Percentiles rank a stretch among this genome's conserved stretches.
phyloP scores from a whole-genome alignment of 2,888 invertebrate species.

The Aphidius colemani region DNA sequence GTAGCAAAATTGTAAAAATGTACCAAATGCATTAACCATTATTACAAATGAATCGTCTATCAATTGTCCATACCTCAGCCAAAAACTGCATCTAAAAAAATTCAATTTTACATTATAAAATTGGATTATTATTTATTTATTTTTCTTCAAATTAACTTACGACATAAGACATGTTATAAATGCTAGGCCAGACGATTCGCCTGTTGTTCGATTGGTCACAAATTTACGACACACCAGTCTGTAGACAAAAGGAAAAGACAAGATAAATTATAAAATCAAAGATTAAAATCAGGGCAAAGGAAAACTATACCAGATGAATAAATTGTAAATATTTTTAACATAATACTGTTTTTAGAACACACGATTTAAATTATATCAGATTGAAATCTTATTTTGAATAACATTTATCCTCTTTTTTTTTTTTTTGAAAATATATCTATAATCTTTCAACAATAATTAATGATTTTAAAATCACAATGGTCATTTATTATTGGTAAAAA shows the following conservation, averaged over 20 bases:
- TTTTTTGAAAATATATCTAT: constrained; percentile 9
- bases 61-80: constrained; percentile 80
- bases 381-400: too few relatives aligned
- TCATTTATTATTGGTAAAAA: background rate
- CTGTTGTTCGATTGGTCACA: constrained; percentile 74
- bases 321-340: too few relatives aligned
- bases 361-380: too few relatives aligned
- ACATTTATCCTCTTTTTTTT: too few relatives aligned
- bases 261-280: background rate
- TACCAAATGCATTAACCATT: constrained; percentile 77
- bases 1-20: constrained; percentile 73
- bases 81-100: constrained; percentile 71
- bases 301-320: too few relatives aligned
- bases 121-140: constrained; percentile 2
- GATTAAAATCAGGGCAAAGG: too few relatives aligned
- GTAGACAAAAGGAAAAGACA: constrained; percentile 53
- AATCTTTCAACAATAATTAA: constrained; percentile 18
- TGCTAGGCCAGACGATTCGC: constrained; percentile 76
- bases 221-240: constrained; percentile 80
- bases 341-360: too few relatives aligned
- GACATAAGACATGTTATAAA: constrained; percentile 79
- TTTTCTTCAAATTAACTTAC: constrained; percentile 61
- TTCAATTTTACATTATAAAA: background rate
- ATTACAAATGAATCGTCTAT: constrained; percentile 75
- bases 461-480: constrained; percentile 5